Conservation (phyloP, 1,140 invertebrate species). For the Cydia strobilella region DNA sequence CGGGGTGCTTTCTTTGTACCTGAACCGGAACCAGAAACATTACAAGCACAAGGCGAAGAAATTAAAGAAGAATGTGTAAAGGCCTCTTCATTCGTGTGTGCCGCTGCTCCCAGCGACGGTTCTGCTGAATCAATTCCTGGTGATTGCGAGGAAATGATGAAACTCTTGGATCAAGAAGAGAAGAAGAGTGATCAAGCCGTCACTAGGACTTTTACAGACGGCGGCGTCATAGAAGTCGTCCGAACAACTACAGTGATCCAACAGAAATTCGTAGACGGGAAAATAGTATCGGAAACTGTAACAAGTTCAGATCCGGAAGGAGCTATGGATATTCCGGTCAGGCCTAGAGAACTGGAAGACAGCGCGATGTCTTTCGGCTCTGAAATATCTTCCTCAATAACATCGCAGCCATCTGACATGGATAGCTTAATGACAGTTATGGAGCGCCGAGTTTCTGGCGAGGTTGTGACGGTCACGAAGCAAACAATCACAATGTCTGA, state of each 20-base stretch:
- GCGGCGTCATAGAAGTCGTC: conserved; percentile 76
- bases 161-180: conserved; percentile 73
- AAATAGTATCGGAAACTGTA: conserved; percentile 80
- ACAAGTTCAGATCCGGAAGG: conserved; percentile 71
- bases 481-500: conserved; percentile 67
- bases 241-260: conserved; percentile 81
- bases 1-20: conserved; percentile 77
- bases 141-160: conserved; percentile 79
- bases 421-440: conserved; percentile 78
- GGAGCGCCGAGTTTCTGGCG: conserved; percentile 61
- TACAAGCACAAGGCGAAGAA: conserved; percentile 51
- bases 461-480: conserved; percentile 61
- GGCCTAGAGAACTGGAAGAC: conserved; percentile 61
- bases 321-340: conserved; percentile 70
- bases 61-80: conserved; percentile 71
- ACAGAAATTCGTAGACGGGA: conserved; percentile 78
- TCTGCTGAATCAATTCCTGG: conserved; percentile 74
- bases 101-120: conserved; percentile 78
- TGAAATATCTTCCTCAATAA: conserved; percentile 78
- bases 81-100: conserved; percentile 77
- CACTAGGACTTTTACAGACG: conserved; percentile 53
- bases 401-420: conserved; percentile 77
- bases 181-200: conserved; percentile 54
- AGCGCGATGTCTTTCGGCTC: conserved; percentile 71
- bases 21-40: conserved; percentile 59